Base-by-base conservation (phyloP, 2,113 vertebrate genomes). In the Chitala chitala region DNA sequence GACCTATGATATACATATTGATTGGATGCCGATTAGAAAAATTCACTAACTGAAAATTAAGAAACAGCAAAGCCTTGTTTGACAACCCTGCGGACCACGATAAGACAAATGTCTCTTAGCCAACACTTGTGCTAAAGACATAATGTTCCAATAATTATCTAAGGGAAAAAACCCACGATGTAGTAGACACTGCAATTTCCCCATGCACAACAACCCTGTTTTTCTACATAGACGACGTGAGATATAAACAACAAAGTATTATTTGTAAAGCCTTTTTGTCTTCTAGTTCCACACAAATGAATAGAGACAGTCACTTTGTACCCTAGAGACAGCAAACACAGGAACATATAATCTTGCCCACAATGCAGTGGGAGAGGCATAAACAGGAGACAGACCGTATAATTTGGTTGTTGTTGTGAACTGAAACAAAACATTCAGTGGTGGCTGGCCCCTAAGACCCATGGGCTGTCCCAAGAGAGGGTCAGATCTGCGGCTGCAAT, bases 211-310 rank as follows among this genome's bases (percentile, higher is more conserved):
- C 64, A 68, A 22, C 64, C 24, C 15, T 66, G 64, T 68, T 68
- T 68, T 68, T 46, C 42, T 26, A 68, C 15, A 38, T 24, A 48
- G 22, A 68, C 64, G 44, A 42, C 64, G 46, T n/a, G 64, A 68
- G 64, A 68, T 68, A 68, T 46, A 68, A 68, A 48, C 64, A 68
- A 42, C 42, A 68, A 68, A 68, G 64, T 68, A 12, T 68, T 68
- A 26, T 66, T 29, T 68, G 63, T 66, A 40, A 24, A 48, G 42
- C 13, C 40, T 68, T 68, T 48, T 68, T 68, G 64, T 68, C 44
- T 68, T 48, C 42, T 68, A 42, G 64, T 68, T 68, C 42, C 42
- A 29, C 64, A 68, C 64, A 68, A 68, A 68, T 68, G 38, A 68
- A 68, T 68, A 42, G 64, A 48, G 42, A 6, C n/a, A 68, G 64